Base-by-base conservation (phyloP, 2,888 invertebrate genomes). In the Caenorhabditis sinica region DNA sequence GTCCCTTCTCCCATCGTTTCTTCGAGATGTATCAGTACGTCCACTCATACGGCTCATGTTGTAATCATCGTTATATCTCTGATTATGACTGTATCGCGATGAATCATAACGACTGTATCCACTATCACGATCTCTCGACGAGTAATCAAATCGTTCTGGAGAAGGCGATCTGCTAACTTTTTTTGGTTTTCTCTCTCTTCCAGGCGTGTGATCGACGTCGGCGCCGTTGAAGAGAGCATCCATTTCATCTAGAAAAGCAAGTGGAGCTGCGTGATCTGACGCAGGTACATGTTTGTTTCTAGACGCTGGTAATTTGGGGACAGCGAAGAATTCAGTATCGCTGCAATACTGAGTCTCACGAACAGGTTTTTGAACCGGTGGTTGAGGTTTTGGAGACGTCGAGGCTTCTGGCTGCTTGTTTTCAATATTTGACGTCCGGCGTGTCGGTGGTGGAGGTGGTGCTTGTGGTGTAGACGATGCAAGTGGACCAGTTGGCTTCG, bases 301-400 rank as follows among this genome's bases (percentile, higher is more conserved):
- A 3, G 36, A 3, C 17, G 53, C 9, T 5, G 71, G 79, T 4
- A 58, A 23, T 30, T 23, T 49, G 5, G 80, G 80, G 11, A 72
- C 72, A 28, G 80, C 72, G 40, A 80, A 80, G 15, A 79, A 43
- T 20, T 80, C 80, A 1, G 43, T 17, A 28, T 80, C 80, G 15
- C n/a, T 63, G 11, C 69, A 61, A 33, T 30, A 79, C 8, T 69
- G 36, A 36, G 56, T 17, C 0, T 40, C 20, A 15, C 72, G 72
- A 45, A 11, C 20, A 36, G 51, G 20, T 25, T 43, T 20, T 20
- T 6, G 36, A 23, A 8, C 28, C 8, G 40, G 40, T 17, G 30
- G 33, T 23, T 40, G 15, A 71, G 40, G 56, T 40, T 28, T 28
- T 17, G 60, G 45, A 8, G 33, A 5, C 6, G 56, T 6, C 6